Evolutionary conservation across 1,140 invertebrate species (phyloP).

Genomic region (Dendroctonus ponderosae): DNA sequence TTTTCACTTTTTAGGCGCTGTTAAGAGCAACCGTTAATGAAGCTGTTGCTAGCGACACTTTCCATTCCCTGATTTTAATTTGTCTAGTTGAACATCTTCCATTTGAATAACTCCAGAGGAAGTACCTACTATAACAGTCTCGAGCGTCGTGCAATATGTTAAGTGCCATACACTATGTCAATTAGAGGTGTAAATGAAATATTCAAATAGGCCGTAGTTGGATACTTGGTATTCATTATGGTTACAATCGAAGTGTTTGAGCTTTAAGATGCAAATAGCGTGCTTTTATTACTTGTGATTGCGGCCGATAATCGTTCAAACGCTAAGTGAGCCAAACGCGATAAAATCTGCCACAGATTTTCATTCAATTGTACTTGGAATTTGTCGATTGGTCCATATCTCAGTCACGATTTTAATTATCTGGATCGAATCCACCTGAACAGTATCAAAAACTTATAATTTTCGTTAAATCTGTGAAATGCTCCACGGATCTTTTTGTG

Average conservation of each 20-base stretch:
- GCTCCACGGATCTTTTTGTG: too few relatives aligned
- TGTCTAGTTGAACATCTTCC: background rate
- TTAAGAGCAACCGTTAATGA: too few relatives aligned
- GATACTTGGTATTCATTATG: constrained; percentile 11
- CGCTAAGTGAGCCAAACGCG: constrained; percentile 4
- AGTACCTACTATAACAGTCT: constrained; percentile 1
- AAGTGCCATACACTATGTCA: constrained; percentile 4
- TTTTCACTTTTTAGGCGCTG: too few relatives aligned
- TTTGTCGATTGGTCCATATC: too few relatives aligned
- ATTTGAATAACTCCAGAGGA: constrained; percentile 11
- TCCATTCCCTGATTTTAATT: too few relatives aligned
- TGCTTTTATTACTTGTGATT: constrained; percentile 11
- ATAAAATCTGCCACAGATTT: background rate
- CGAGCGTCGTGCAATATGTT: constrained; percentile 11
- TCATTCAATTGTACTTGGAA: background rate
- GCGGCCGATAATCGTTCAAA: constrained; percentile 4
- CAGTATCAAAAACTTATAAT: too few relatives aligned
- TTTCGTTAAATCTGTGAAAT: too few relatives aligned
- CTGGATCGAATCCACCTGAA: too few relatives aligned
- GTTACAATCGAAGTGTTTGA: constrained; percentile 5
- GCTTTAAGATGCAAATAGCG: constrained; percentile 12
- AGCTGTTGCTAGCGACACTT: too few relatives aligned
- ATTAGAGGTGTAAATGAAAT: constrained; percentile 20
- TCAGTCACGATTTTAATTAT: too few relatives aligned
- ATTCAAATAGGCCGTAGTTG: constrained; percentile 9